Conservation (phyloP, 2,797 vertebrate genomes). For the Coccyzus lansbergi region DNA sequence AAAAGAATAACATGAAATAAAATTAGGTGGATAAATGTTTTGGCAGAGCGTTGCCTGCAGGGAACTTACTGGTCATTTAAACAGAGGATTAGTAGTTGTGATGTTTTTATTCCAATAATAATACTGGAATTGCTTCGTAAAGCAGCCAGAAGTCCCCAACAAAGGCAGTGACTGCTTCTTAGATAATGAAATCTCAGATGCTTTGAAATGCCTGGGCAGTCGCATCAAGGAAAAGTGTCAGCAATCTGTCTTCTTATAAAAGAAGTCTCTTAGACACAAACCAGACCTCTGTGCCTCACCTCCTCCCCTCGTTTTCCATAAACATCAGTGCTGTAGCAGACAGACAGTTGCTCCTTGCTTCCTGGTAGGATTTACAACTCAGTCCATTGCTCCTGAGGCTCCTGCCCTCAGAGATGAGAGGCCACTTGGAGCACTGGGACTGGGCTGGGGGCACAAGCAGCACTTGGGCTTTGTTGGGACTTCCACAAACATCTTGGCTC, state of each 20-base stretch:
- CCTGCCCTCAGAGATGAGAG: not conserved
- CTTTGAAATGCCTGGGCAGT: conserved; percentile 36
- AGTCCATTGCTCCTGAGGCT: not conserved
- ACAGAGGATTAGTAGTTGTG: conserved; percentile 29
- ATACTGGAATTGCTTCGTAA: conserved; percentile 8
- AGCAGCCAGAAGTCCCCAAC: conserved; percentile 22
- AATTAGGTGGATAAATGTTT: conserved; percentile 43
- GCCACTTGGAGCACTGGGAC: not conserved
- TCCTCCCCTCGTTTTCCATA: not conserved
- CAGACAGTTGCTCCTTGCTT: not conserved
- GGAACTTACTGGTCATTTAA: conserved; percentile 47
- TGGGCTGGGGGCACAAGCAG: not conserved
- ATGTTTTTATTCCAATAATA: conserved; percentile 23
- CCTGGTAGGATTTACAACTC: not conserved
- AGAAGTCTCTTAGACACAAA: not conserved
- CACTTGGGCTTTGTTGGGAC: accelerated
- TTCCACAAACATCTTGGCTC: not conserved
- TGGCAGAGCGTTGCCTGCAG: conserved; percentile 33
- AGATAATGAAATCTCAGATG: not conserved
- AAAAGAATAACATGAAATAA: not conserved
- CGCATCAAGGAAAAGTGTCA: not conserved
- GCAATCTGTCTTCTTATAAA: not conserved
- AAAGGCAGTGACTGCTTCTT: not conserved
- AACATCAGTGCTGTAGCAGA: not conserved
- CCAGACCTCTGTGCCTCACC: not conserved